Percentiles rank a stretch among this genome's conserved stretches.
These are phyloP conservation scores for Piscicola geometra DNA, from an alignment of 2,888 invertebrate genomes.

Conservation along the genomic window DNA sequence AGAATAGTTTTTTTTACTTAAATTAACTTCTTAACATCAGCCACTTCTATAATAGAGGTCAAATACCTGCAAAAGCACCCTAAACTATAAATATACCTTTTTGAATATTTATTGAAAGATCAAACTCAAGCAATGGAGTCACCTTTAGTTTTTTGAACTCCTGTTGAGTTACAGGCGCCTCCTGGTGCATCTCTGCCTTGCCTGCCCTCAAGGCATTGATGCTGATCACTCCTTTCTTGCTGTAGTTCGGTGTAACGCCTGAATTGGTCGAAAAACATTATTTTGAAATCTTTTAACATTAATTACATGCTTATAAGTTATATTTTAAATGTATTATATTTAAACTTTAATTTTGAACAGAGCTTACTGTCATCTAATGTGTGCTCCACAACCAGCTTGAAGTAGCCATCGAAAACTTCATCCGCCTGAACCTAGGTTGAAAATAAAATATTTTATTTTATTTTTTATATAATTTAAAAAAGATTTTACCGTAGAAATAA, in stretches of 20 bases:
- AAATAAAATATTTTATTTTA: too few relatives aligned
- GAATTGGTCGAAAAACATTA: neutral
- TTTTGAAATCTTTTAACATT: neutral
- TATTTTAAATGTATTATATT: too few relatives aligned
- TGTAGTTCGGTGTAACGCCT: slow-evolving; percentile 27
- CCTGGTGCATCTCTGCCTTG: slow-evolving; percentile 30
- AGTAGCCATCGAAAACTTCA: slow-evolving; percentile 32
- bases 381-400: slow-evolving; percentile 31
- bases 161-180: slow-evolving; percentile 15
- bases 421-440: too few relatives aligned
- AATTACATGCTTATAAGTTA: too few relatives aligned
- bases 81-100: neutral
- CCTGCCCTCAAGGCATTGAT: slow-evolving; percentile 38
- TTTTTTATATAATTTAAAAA: too few relatives aligned
- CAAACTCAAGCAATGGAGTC: neutral
- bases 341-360: too few relatives aligned
- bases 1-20: too few relatives aligned
- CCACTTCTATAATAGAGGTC: too few relatives aligned
- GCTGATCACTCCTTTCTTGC: slow-evolving; percentile 32
- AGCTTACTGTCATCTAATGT: slow-evolving; percentile 27
- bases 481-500: too few relatives aligned
- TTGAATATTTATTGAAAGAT: neutral
- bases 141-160: slow-evolving; percentile 31
- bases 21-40: too few relatives aligned
- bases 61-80: too few relatives aligned